A percentile compares a stretch with the other conserved stretches of the same genome.
Evolutionary conservation across 2,113 vertebrate species (phyloP).

Genomic region (Suncus etruscus): DNA sequence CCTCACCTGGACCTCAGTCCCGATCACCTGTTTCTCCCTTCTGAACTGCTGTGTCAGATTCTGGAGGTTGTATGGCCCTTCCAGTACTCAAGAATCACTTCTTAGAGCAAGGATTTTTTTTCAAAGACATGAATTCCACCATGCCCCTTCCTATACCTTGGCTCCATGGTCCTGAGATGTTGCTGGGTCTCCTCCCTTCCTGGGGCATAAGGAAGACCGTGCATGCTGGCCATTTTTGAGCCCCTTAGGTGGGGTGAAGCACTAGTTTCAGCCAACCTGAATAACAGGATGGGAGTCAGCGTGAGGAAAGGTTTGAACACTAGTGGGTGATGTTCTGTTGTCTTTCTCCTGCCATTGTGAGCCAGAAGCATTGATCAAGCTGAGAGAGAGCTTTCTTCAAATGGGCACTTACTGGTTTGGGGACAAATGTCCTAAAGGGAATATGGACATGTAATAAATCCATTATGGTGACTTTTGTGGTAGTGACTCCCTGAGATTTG

Average conservation of each 20-base stretch:
- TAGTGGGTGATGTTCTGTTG: not conserved
- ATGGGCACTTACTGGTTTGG: not conserved
- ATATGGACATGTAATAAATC: not conserved
- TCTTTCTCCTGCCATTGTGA: not conserved
- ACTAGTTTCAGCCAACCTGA: not conserved
- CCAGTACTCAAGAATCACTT: not conserved
- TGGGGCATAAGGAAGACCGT: not conserved
- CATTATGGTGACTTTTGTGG: not conserved
- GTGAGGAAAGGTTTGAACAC: not conserved
- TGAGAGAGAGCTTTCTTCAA: not conserved
- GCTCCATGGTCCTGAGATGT: not conserved
- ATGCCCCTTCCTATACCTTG: not conserved
- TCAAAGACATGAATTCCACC: not conserved
- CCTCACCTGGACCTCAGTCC: not conserved
- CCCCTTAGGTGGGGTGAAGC: not conserved
- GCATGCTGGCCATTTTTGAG: not conserved
- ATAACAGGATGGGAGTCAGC: not conserved
- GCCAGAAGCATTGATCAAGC: not conserved
- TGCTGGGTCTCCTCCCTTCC: not conserved
- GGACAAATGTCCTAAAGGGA: not conserved
- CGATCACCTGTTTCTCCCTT: not conserved
- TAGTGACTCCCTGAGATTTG: not conserved
- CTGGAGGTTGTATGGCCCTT: not conserved
- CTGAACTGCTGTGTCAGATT: not conserved
- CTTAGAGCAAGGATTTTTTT: not conserved